phyloP scores from a whole-genome alignment of 2,888 invertebrate genomes.

The Suillia variegata region DNA sequence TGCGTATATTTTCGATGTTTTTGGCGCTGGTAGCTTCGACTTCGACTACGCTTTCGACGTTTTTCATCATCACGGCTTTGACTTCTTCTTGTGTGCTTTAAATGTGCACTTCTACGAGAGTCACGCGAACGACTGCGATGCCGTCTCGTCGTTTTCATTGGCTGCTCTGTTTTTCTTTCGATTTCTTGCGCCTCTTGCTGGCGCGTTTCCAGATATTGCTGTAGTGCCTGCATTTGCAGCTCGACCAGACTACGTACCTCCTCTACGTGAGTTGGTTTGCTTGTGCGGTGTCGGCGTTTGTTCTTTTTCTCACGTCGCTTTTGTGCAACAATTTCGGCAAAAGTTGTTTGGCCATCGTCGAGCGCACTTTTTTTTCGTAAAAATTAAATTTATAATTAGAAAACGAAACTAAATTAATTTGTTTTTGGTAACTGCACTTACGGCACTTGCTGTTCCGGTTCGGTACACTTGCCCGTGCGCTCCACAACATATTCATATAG shows the following conservation, averaged over 20 bases:
- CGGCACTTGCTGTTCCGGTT: slow-evolving; percentile 37
- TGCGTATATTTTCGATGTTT: background rate
- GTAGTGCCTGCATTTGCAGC: slow-evolving; percentile 56
- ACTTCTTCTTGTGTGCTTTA: background rate
- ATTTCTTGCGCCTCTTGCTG: background rate
- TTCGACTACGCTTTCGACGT: background rate
- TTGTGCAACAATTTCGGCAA: slow-evolving; percentile 51
- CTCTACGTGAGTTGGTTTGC: slow-evolving; percentile 54
- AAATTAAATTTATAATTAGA: too few relatives aligned
- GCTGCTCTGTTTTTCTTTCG: background rate
- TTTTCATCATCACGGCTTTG: background rate
- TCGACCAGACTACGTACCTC: slow-evolving; percentile 52
- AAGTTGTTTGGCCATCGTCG: slow-evolving; percentile 37
- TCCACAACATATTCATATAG: slow-evolving; percentile 49
- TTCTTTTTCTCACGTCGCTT: slow-evolving; percentile 46
- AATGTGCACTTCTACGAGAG: background rate
- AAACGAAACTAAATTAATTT: too few relatives aligned
- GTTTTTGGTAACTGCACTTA: too few relatives aligned
- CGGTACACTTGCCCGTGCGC: slow-evolving; percentile 36
- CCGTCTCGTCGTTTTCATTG: background rate
- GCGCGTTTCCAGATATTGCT: slow-evolving; percentile 37
- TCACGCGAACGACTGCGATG: slow-evolving; percentile 6
- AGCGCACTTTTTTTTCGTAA: slow-evolving; percentile 23
- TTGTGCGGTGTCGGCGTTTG: slow-evolving; percentile 48
- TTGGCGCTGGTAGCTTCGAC: background rate